phyloP scores from a whole-genome alignment of 2,113 vertebrate species.

The Herpetotheres cachinnans region DNA sequence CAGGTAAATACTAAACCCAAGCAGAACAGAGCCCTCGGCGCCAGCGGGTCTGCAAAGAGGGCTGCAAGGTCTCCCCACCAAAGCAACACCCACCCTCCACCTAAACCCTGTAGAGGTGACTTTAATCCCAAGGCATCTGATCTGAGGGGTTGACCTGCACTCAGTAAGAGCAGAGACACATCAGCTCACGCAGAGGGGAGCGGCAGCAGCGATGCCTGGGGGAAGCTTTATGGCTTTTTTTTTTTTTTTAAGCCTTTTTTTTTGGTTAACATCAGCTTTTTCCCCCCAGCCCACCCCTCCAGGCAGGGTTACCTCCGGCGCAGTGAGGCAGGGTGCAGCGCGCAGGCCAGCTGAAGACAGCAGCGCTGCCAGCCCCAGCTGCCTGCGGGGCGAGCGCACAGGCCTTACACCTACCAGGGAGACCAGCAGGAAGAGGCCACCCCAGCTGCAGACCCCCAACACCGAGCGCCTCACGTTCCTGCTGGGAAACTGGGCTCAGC shows the following conservation, averaged over 20 bases:
- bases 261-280: too few relatives aligned
- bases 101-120: neutral
- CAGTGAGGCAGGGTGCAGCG: neutral
- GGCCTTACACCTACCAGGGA: accelerated
- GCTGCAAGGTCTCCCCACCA: neutral
- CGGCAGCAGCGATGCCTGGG: neutral
- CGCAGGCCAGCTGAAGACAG: neutral
- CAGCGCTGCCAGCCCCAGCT: neutral
- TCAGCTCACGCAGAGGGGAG: accelerated
- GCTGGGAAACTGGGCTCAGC: accelerated
- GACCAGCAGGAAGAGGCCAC: neutral
- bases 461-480: accelerated
- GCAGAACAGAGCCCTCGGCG: neutral
- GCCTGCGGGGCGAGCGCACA: accelerated
- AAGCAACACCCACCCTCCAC: neutral
- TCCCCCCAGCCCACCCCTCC: neutral
- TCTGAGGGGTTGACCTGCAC: neutral
- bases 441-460: neutral
- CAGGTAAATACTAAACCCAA: accelerated
- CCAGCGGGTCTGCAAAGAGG: neutral
- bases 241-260: too few relatives aligned
- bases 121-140: neutral
- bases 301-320: too few relatives aligned
- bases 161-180: accelerated
- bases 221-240: neutral